phyloP scores from a whole-genome alignment of 2,888 invertebrate genomes.

The Uropetala carovei region DNA sequence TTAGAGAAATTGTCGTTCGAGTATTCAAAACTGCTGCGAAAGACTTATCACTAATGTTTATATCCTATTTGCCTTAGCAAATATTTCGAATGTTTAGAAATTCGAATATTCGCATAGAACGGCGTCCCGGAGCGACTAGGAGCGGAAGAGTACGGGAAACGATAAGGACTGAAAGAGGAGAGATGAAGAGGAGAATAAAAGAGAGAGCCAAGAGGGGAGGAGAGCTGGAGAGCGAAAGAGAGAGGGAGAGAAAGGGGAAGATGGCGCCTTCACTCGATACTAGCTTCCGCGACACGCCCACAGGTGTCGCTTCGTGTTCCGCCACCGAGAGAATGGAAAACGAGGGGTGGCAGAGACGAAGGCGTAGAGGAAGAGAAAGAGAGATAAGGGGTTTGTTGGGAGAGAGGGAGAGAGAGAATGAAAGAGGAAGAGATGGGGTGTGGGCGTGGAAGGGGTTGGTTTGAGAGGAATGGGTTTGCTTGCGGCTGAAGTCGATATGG shows the following conservation, averaged over 20 bases:
- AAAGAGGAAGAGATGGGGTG: too few relatives aligned
- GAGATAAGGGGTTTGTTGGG: not conserved
- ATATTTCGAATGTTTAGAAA: not conserved
- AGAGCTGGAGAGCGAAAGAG: not conserved
- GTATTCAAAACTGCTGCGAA: too few relatives aligned
- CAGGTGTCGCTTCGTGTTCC: not conserved
- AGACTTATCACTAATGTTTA: too few relatives aligned
- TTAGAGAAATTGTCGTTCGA: too few relatives aligned
- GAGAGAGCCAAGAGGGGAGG: not conserved
- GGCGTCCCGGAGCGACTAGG: too few relatives aligned
- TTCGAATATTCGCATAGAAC: too few relatives aligned
- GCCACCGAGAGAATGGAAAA: not conserved
- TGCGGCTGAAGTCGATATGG: constrained; percentile 55
- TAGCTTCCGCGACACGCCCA: constrained; percentile 3
- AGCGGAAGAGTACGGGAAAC: too few relatives aligned
- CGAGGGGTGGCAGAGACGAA: not conserved
- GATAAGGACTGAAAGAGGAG: too few relatives aligned
- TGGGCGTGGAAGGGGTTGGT: not conserved
- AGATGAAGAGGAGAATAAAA: not conserved
- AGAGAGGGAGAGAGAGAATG: not conserved
- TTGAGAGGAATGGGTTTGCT: constrained; percentile 42
- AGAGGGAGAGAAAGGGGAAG: not conserved
- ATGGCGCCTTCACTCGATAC: constrained; percentile 14
- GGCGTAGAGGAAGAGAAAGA: too few relatives aligned
- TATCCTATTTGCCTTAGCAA: not conserved